These are phyloP conservation scores for Leuctra nigra DNA, from an alignment of 2,888 invertebrate genomes.

Conservation along the genomic window DNA sequence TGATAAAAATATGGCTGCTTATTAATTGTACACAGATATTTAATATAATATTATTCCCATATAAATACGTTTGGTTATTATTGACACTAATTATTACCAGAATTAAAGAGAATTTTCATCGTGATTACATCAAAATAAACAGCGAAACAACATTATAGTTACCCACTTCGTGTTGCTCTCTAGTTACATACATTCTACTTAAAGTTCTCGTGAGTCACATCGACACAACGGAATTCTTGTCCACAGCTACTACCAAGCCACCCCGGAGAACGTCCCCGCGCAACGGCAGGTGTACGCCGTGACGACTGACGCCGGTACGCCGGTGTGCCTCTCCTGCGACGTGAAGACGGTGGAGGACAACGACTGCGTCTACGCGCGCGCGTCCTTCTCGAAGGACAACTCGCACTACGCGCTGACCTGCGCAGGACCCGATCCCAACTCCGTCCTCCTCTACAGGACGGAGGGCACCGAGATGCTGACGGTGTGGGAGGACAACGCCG, in stretches of 20 bases:
- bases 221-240: too few relatives aligned
- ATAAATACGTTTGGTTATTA: too few relatives aligned
- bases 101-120: too few relatives aligned
- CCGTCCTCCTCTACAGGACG: constrained; percentile 37
- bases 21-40: too few relatives aligned
- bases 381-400: constrained; percentile 52
- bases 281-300: constrained; percentile 57
- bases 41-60: too few relatives aligned
- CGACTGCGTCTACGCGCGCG: constrained; percentile 50
- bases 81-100: too few relatives aligned
- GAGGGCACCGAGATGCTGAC: constrained; percentile 30
- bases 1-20: too few relatives aligned
- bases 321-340: constrained; percentile 62
- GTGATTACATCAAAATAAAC: neutral
- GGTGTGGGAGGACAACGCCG: constrained; percentile 53
- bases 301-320: constrained; percentile 44
- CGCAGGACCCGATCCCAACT: constrained; percentile 54
- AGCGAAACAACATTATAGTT: neutral
- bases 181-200: too few relatives aligned
- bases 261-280: constrained; percentile 56
- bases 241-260: constrained; percentile 65
- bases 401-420: constrained; percentile 64
- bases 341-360: constrained; percentile 48
- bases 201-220: too few relatives aligned
- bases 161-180: neutral